These are phyloP conservation scores for Rhabdornis inornatus DNA, from an alignment of 2,113 vertebrate species.

Conservation along the genomic window DNA sequence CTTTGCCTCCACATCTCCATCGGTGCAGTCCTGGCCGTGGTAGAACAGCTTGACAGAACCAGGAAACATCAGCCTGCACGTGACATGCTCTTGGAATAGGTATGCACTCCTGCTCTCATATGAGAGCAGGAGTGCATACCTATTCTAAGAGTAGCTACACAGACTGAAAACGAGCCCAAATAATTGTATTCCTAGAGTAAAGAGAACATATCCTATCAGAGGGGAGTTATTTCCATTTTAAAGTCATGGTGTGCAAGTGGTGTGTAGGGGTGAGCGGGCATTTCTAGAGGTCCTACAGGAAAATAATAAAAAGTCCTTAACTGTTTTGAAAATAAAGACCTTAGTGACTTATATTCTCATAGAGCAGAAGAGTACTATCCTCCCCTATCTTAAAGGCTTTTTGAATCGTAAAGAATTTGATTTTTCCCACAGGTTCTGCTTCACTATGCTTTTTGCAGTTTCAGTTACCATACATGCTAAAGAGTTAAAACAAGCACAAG, in stretches of 20 bases:
- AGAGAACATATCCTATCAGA: background rate
- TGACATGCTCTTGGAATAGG: background rate
- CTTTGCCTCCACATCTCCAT: background rate
- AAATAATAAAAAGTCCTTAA: background rate
- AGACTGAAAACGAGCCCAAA: background rate
- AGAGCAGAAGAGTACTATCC: background rate
- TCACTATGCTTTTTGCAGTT: background rate
- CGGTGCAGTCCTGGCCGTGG: background rate
- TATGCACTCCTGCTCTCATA: rapidly evolving
- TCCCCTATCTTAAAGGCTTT: background rate
- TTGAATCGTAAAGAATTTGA: background rate
- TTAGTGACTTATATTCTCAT: background rate
- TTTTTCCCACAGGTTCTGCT: background rate
- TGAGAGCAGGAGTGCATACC: rapidly evolving
- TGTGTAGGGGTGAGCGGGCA: background rate
- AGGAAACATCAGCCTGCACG: background rate
- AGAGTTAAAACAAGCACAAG: background rate
- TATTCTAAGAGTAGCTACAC: background rate
- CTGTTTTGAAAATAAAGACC: background rate
- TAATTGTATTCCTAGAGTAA: background rate
- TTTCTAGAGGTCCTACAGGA: background rate
- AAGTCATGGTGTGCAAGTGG: background rate
- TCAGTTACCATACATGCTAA: background rate
- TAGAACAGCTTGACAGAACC: background rate
- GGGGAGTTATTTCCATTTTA: background rate